Evolutionary conservation across 1,140 invertebrate genomes (phyloP), one percentile per base, ranked within the genome.

Genomic region (Agrypnia vestita): DNA sequence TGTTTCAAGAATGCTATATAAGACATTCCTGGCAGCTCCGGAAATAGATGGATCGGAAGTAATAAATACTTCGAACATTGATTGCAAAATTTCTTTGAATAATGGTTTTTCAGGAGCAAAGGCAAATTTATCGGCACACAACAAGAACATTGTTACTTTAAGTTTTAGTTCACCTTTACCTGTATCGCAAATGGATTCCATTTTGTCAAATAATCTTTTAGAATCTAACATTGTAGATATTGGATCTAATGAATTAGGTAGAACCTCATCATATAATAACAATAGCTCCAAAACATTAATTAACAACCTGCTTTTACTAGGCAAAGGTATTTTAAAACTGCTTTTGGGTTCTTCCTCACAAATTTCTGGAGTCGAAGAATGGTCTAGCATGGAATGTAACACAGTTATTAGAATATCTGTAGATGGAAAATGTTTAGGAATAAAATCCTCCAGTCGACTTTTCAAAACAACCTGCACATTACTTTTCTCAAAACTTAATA

Each of bases 131-230:
- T 93, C 91, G 9, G 93, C 82, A 56, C 86, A 85, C 4, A 94
- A 81, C 84, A 94, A 91, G 46, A 94, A 90, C 61, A 91, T 91
- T 12, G 94, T 90, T 1, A 92, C 88, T 87, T 94, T 94, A 0
- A 94, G 87, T 86, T 94, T 92, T 74, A 94, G 87, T 72, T 89
- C 82, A 49, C 88, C 87, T 47, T 88, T 85, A 61, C 87, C 81
- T 25, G 88, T 86, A 56, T 86, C 74, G 15, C 84, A 76, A 0
- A 88, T 78, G 25, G 76, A 85, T 77, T 84, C 85, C 12, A 89
- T 86, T 84, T 85, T 87, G 62, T 89, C 83, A 21, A 91, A 82
- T 80, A 91, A 86, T 17, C 87, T 86, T 81, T 88, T 89, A 80
- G 90, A 86, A 82, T 91, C 86, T 67, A 90, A 85, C 73, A 82